phyloP scores from a whole-genome alignment of 2,113 vertebrate species.

The Chelonoidis abingdonii region DNA sequence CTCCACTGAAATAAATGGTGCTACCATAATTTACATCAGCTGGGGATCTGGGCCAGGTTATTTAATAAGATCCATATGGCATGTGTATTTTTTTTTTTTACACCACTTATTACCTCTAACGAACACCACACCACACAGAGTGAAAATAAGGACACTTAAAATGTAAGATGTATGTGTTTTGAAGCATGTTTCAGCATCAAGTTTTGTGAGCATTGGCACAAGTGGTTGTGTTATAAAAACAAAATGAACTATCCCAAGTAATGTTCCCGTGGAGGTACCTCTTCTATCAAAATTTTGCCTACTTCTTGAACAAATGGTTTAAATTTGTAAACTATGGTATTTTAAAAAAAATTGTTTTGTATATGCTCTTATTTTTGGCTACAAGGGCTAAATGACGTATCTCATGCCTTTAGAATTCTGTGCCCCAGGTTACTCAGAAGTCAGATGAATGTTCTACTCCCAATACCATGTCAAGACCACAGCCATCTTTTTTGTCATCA shows the following conservation, averaged over 20 bases:
- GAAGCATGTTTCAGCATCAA: neutral
- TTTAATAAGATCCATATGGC: neutral
- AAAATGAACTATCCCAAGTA: neutral
- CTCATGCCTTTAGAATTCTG: neutral
- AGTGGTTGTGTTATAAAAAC: neutral
- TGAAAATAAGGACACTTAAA: constrained; percentile 57
- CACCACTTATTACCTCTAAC: neutral
- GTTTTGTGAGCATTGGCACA: neutral
- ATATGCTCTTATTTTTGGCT: neutral
- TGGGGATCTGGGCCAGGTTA: neutral
- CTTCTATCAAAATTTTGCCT: neutral
- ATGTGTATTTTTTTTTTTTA: neutral
- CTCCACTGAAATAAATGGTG: neutral
- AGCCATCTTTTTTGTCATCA: neutral
- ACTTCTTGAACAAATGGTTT: neutral
- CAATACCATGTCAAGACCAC: neutral
- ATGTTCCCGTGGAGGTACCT: neutral
- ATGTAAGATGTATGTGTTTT: neutral
- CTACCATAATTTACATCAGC: neutral
- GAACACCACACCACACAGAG: neutral
- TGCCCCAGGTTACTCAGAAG: neutral
- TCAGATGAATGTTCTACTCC: neutral
- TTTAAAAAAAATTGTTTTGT: neutral
- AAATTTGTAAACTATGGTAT: neutral
- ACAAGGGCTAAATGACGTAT: neutral